Conservation (phyloP, 2,888 invertebrate genomes). For the Drosophila cognata region DNA sequence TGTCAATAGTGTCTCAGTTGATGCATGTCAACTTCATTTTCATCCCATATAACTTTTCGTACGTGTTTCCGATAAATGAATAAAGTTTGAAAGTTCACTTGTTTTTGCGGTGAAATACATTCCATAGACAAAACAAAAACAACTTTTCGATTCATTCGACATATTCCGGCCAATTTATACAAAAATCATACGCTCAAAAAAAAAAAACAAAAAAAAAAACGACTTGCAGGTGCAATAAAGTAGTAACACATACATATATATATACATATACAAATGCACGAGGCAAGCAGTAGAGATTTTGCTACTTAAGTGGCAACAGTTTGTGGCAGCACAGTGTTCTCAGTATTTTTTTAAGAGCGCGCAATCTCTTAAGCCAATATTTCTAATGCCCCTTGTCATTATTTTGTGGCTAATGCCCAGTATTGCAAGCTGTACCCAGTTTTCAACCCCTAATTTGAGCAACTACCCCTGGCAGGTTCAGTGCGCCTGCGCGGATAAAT, state of each 20-base stretch:
- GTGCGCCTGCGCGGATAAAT: slow-evolving; percentile 60
- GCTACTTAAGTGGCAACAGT: too few species aligned
- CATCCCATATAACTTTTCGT: neutral
- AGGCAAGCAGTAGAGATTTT: neutral
- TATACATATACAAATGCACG: neutral
- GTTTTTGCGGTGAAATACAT: neutral
- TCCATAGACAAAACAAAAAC: neutral
- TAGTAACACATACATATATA: neutral
- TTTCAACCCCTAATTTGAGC: neutral
- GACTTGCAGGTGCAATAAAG: neutral
- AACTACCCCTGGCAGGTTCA: slow-evolving; percentile 24
- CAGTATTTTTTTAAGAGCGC: slow-evolving; percentile 45
- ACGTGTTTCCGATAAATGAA: neutral
- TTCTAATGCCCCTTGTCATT: slow-evolving; percentile 5
- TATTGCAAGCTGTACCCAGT: slow-evolving; percentile 10
- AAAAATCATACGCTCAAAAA: too few species aligned
- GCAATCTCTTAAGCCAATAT: slow-evolving; percentile 40
- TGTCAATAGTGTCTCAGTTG: neutral
- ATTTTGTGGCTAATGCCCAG: slow-evolving; percentile 5
- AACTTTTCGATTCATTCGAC: neutral
- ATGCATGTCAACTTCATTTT: neutral
- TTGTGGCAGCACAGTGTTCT: slow-evolving; percentile 19
- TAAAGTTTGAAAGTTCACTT: neutral
- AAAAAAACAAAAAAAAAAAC: neutral
- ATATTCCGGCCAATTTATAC: too few species aligned